phyloP scores from a whole-genome alignment of 2,797 vertebrate species.

The Otus scops region DNA sequence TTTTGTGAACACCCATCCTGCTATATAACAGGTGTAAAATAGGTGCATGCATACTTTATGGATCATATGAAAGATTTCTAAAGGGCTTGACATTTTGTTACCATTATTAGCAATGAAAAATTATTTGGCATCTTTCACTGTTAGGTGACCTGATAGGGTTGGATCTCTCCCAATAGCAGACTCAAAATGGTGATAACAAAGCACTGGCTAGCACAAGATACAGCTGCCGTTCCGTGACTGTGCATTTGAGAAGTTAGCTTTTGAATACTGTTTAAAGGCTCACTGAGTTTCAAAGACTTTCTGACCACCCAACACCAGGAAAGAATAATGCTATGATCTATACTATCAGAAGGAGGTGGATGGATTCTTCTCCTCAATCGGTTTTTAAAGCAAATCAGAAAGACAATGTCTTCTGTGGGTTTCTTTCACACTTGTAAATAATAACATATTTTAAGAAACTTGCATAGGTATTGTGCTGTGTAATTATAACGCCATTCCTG shows the following conservation, averaged over 20 bases:
- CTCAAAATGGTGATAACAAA: neutral
- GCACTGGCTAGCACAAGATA: neutral
- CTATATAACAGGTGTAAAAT: neutral
- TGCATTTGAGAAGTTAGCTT: neutral
- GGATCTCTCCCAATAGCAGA: neutral
- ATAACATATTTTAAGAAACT: neutral
- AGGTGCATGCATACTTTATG: neutral
- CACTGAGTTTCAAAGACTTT: neutral
- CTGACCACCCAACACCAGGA: neutral
- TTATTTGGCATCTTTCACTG: neutral
- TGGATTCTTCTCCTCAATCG: neutral
- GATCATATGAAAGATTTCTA: neutral
- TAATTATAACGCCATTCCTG: neutral
- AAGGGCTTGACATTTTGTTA: neutral
- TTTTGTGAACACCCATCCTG: neutral
- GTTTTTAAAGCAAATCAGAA: neutral
- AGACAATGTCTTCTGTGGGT: neutral
- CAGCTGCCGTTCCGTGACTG: neutral
- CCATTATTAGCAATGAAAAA: neutral
- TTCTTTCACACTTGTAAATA: neutral
- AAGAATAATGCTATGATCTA: neutral
- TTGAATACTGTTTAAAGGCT: neutral
- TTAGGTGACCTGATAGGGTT: neutral
- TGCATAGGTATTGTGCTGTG: neutral
- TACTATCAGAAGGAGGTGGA: neutral